Base-by-base conservation (phyloP, 1,140 invertebrate genomes). In the Cydia amplana region DNA sequence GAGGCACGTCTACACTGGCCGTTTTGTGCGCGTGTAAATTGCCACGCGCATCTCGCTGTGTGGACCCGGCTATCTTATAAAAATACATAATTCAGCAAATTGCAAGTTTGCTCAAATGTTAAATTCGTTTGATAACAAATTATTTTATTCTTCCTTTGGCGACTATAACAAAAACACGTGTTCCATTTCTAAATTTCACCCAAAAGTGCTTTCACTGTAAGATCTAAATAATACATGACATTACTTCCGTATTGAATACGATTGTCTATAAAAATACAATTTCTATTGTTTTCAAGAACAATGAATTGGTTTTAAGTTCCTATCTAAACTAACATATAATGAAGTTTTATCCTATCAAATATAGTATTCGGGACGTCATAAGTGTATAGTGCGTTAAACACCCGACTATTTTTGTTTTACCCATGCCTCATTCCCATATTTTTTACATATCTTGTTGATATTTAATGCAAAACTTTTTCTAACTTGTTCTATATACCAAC, bases 251-350 rank as follows among this genome's bases (percentile, higher is more conserved):
- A 36, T 40, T 20, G 65, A n/a, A 40, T 40, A 36, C 65, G 16
- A 36, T 70, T 36, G 32, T 70, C 32, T 70, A 70, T 70, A 70
- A 70, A 70, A 70, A 70, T 70, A 70, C 32, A 18, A 36, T 40
- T 40, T n/a, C 64, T 16, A 32, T 36, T 16, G 32, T 70, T 70
- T 65, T 65, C 7, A 25, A 25, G 25, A n/a, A 25, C 28, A 65
- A 32, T 16, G 25, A 28, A 65, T 65, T 65, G 63, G 63, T 65
- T 64, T 28, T 32, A 12, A 70, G 32, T 36, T 40, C 16, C 65
- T 40, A 70, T 70, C 65, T 70, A 67, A 67, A 28, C 14, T 65
- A 70, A 70, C 65, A 40, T n/a, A 70, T 67, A 65, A 23, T 65
- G 25, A 65, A 65, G 23, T 32, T 32, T 65, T 12, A 32, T 32